Evolutionary conservation across 2,113 vertebrate species (phyloP).

Genomic region (Ciconia maguari): DNA sequence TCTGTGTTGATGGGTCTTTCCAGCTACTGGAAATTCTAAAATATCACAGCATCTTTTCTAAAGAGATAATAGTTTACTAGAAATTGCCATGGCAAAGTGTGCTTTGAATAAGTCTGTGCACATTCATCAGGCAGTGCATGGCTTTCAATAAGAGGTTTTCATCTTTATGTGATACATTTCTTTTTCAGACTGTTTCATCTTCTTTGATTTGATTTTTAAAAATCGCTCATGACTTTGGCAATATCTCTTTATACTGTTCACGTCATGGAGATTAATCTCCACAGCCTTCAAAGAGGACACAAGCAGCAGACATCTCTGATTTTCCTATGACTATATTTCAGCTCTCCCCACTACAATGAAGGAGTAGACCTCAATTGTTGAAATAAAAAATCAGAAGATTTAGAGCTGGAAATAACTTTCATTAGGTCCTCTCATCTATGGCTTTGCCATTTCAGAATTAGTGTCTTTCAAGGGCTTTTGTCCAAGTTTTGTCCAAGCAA

Average conservation of each 20-base stretch:
- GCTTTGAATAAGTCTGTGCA: background rate
- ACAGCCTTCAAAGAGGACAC: background rate
- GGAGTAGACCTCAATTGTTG: background rate
- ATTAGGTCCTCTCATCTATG: background rate
- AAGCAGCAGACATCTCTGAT: background rate
- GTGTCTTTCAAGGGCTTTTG: background rate
- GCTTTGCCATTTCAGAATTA: background rate
- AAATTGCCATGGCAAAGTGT: background rate
- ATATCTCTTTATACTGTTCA: background rate
- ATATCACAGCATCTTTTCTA: background rate
- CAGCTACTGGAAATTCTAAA: background rate
- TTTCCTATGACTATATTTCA: background rate
- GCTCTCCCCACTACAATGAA: background rate
- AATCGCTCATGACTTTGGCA: background rate
- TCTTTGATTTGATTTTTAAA: slow-evolving; percentile 4
- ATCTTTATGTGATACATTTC: background rate
- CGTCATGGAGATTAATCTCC: background rate
- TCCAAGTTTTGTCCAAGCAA: background rate
- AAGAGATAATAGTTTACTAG: background rate
- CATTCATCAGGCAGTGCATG: background rate
- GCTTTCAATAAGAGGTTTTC: background rate
- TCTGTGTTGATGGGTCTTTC: background rate
- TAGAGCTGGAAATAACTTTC: background rate
- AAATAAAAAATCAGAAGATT: background rate
- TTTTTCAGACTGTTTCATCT: background rate